Evolutionary conservation across 2,888 invertebrate species (phyloP).

Genomic region (Trachelus stipa): DNA sequence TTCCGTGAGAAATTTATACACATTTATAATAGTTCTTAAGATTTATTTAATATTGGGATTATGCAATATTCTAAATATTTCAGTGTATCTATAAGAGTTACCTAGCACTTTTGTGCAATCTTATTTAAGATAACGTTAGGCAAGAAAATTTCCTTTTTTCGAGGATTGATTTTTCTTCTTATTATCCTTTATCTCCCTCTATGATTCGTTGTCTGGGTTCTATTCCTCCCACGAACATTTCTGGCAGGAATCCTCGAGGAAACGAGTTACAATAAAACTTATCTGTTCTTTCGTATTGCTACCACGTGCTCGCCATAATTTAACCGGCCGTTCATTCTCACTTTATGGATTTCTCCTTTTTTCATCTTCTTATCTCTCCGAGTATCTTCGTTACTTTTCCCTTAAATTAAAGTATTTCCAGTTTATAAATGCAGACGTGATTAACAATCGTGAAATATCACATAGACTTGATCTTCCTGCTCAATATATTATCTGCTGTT

Average conservation of each 20-base stretch:
- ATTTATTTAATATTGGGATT: background rate
- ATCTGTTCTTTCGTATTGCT: background rate
- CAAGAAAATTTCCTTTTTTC: background rate
- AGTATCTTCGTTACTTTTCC: background rate
- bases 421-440: background rate
- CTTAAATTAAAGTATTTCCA: background rate
- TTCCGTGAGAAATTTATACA: background rate
- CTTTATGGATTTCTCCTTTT: background rate
- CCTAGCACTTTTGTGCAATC: background rate
- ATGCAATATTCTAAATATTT: background rate
- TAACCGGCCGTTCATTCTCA: background rate
- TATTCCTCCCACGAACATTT: background rate
- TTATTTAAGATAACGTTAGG: background rate
- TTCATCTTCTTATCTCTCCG: background rate
- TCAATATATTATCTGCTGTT: background rate
- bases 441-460: background rate
- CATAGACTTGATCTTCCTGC: background rate
- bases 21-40: background rate
- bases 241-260: background rate
- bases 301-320: background rate
- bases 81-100: background rate
- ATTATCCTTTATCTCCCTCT: background rate
- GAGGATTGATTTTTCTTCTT: background rate
- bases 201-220: background rate
- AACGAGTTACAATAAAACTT: background rate